Evolutionary conservation across 2,113 vertebrate species (phyloP).

Genomic region (Leptosomus discolor): DNA sequence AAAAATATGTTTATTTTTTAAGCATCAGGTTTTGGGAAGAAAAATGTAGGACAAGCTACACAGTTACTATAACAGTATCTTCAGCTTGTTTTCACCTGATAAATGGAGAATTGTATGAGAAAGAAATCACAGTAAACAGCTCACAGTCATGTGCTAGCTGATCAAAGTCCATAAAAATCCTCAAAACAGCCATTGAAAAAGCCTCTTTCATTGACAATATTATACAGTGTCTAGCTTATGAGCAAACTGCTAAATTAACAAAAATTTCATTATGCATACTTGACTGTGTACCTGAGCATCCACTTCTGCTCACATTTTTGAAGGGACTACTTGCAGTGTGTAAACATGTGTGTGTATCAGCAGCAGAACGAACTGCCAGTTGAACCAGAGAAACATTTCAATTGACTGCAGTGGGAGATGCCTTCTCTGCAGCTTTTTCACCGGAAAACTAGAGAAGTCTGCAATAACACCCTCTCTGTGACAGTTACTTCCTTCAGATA

Average conservation of each 20-base stretch:
- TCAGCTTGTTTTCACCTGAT: not conserved
- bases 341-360: fast-evolving
- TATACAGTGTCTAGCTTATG: not conserved
- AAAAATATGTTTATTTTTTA: not conserved
- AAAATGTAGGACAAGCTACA: not conserved
- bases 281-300: not conserved
- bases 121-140: not conserved
- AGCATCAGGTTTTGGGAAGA: not conserved
- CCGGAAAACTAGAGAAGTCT: not conserved
- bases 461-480: not conserved
- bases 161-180: not conserved
- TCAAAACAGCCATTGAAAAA: not conserved
- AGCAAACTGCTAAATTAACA: not conserved
- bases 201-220: not conserved
- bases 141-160: not conserved
- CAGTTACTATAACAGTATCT: not conserved
- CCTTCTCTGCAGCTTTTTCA: not conserved
- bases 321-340: not conserved
- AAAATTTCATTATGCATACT: fast-evolving
- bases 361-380: not conserved
- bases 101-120: not conserved
- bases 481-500: not conserved
- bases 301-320: not conserved
- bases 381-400: not conserved
- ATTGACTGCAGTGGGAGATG: not conserved